A percentile compares a stretch with the other conserved stretches of the same genome.
These are phyloP conservation scores for Aldrovandia affinis DNA, from an alignment of 2,797 vertebrate genomes.

Conservation along the genomic window DNA sequence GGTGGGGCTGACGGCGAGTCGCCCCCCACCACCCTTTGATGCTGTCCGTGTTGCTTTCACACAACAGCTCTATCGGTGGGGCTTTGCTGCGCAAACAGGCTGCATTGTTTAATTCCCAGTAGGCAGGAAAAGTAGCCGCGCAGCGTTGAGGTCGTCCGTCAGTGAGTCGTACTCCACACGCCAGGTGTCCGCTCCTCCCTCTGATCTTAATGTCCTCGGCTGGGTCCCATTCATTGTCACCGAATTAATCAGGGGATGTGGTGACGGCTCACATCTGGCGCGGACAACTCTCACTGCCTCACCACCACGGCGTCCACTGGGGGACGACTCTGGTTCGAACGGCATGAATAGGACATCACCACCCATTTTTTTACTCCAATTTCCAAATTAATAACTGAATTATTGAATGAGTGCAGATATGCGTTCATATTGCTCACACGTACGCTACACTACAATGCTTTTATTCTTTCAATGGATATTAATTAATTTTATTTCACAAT, in stretches of 20 bases:
- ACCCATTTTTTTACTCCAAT: not conserved
- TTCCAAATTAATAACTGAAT: too few species aligned
- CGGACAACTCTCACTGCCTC: slow-evolving; percentile 62
- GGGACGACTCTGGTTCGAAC: slow-evolving; percentile 29
- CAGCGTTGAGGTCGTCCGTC: slow-evolving; percentile 72
- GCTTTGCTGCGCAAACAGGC: slow-evolving; percentile 64
- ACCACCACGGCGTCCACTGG: slow-evolving; percentile 63
- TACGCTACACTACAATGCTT: not conserved
- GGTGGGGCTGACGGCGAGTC: slow-evolving; percentile 30
- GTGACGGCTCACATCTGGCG: slow-evolving; percentile 69
- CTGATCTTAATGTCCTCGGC: slow-evolving; percentile 71
- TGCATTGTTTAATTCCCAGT: slow-evolving; percentile 72
- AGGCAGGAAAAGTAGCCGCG: slow-evolving; percentile 57
- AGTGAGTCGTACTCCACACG: slow-evolving; percentile 67
- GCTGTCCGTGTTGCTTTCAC: slow-evolving; percentile 52
- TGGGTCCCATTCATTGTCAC: slow-evolving; percentile 80
- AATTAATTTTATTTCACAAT: not conserved
- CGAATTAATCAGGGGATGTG: slow-evolving; percentile 75
- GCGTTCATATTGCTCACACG: not conserved
- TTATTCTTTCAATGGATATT: not conserved
- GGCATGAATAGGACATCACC: not conserved
- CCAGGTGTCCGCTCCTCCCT: slow-evolving; percentile 74
- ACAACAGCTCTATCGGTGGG: slow-evolving; percentile 52
- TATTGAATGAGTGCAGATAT: not conserved
- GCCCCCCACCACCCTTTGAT: slow-evolving; percentile 49